These are phyloP conservation scores for Empidonax traillii DNA, from an alignment of 2,113 vertebrate genomes.

Conservation along the genomic window DNA sequence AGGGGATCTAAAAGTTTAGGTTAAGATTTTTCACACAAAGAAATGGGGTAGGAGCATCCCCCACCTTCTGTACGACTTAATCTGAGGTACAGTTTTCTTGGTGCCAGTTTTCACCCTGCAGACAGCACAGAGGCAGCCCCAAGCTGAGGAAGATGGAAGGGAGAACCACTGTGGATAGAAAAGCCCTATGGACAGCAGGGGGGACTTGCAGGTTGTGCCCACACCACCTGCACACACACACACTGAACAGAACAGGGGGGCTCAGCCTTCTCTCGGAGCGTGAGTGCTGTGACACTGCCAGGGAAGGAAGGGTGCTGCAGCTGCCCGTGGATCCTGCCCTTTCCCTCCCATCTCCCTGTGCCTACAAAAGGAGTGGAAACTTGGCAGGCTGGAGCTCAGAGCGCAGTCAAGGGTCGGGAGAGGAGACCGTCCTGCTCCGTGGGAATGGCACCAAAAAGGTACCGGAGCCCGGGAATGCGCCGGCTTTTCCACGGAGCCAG, in stretches of 20 bases:
- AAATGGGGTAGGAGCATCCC: not conserved
- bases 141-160: not conserved
- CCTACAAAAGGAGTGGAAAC: conserved; percentile 67
- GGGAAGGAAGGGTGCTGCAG: conserved; percentile 14
- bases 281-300: not conserved
- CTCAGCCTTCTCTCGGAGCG: rapidly evolving
- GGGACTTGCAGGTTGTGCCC: rapidly evolving
- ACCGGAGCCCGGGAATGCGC: not conserved
- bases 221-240: not conserved
- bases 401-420: not conserved
- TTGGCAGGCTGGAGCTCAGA: conserved; percentile 35
- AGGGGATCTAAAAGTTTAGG: not conserved
- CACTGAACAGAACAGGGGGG: rapidly evolving
- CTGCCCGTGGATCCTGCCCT: not conserved
- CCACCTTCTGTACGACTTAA: not conserved
- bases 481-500: not conserved
- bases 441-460: conserved; percentile 46
- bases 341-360: conserved; percentile 26
- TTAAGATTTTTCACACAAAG: not conserved
- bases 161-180: rapidly evolving
- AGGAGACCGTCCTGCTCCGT: not conserved
- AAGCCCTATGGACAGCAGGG: not conserved
- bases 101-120: not conserved
- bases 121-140: not conserved
- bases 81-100: not conserved